Evolutionary conservation across 2,888 invertebrate genomes (phyloP), one percentile per base, ranked within the genome.

Genomic region (Caenorhabditis parvicauda): DNA sequence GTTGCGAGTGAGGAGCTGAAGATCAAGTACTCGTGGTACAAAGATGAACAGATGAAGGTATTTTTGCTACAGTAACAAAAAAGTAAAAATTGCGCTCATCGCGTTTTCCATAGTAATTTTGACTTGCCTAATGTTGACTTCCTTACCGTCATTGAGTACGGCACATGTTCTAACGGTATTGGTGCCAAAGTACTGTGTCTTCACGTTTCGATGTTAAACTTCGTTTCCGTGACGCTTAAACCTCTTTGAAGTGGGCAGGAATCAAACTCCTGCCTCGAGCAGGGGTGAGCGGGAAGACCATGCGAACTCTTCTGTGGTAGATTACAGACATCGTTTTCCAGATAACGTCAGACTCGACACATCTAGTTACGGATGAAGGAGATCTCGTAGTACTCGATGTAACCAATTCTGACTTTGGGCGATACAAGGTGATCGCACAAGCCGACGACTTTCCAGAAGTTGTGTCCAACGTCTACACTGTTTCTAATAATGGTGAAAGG

Each of bases 311-410:
- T 32, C 14, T 7, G 14, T 32, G 9, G 32, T 12, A 32, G 14
- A 32, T 12, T 32, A 32, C 32, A 32, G 14, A 32, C 39, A 50
- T 49, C 42, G 41, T 28, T 19, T 63, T 69, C 38, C 60, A 72
- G 72, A 59, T 74, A 37, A 54, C 61, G 41, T 56, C 71, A 38
- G 68, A 74, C 53, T 64, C 59, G 4, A 55, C 70, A 19, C 70
- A 72, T 54, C 74, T 64, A 54, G 59, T 76, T 37, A 67, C 76
- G 19, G 42, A 57, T 9, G 53, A 59, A 21, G 76, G 76, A 14
- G 71, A 75, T 59, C 53, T 76, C n/a, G 62, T 76, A 5, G 64
- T 75, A 37, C 58, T 68, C 9, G 60, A 60, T 32, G 67, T 64
- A 17, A 54, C 42, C 22, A 38, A 50, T 22, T 50, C 25, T n/a